Percentiles rank a stretch among this genome's conserved stretches.
Evolutionary conservation across 1,140 invertebrate genomes (phyloP).

Genomic region (silkworm (Bombyx mori)): DNA sequence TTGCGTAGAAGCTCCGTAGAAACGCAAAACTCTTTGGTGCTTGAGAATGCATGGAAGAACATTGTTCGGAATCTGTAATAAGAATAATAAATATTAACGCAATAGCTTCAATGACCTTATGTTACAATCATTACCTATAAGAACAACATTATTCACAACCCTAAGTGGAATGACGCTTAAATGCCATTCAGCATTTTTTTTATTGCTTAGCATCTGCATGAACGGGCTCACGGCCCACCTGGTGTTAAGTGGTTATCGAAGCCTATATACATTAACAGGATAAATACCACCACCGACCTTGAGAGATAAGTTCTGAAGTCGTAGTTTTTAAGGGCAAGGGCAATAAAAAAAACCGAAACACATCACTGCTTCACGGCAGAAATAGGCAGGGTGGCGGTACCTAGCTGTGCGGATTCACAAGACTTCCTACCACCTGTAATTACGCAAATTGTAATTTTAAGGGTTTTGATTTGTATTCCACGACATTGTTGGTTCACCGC

Average conservation of each 20-base stretch:
- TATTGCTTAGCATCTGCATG: conserved; percentile 16
- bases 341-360: too few species aligned
- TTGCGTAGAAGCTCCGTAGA: conserved; percentile 80
- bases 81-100: background rate
- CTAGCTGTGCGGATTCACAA: too few species aligned
- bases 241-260: conserved; percentile 24
- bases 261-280: too few species aligned
- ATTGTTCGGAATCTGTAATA: conserved; percentile 75
- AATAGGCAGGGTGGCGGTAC: too few species aligned
- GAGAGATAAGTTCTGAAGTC: too few species aligned
- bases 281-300: too few species aligned
- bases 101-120: background rate
- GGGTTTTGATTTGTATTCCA: too few species aligned
- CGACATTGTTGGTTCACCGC: too few species aligned
- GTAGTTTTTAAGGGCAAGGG: too few species aligned
- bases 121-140: background rate
- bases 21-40: conserved; percentile 82
- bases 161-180: background rate
- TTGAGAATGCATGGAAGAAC: conserved; percentile 83
- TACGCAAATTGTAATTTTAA: too few species aligned
- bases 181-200: background rate
- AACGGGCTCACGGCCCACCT: conserved; percentile 15
- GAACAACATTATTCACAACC: conserved; percentile 4
- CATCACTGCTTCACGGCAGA: too few species aligned
- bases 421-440: too few species aligned